Conservation (phyloP, 2,113 vertebrate genomes). For the Natator depressus region DNA sequence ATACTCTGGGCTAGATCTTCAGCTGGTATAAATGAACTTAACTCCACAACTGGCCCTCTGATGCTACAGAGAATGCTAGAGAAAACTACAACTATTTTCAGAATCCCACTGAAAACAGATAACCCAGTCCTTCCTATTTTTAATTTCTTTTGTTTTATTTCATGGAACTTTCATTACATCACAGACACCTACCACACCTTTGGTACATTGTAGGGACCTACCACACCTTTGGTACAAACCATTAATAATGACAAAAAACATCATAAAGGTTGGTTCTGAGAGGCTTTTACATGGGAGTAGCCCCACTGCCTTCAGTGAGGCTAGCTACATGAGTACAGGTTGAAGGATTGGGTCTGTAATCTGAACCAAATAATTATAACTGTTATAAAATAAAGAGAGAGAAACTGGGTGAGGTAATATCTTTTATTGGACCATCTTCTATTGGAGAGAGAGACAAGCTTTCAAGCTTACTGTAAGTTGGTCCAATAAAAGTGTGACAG, state of each 20-base stretch:
- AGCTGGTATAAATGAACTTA: background rate
- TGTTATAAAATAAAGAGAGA: background rate
- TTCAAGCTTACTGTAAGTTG: background rate
- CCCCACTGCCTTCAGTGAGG: background rate
- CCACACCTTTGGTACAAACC: background rate
- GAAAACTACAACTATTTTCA: background rate
- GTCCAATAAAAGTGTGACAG: background rate
- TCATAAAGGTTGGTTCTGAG: too few species aligned
- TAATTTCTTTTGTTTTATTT: background rate
- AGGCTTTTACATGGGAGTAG: background rate
- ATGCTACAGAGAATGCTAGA: background rate
- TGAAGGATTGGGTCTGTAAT: background rate
- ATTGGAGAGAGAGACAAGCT: background rate
- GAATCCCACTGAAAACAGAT: background rate
- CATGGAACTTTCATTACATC: background rate
- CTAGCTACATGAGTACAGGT: background rate
- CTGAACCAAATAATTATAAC: background rate
- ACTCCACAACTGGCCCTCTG: background rate
- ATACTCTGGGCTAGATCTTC: background rate
- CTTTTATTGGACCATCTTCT: background rate
- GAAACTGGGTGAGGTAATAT: background rate
- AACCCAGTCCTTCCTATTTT: too few species aligned
- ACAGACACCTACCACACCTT: background rate
- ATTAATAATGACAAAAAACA: background rate
- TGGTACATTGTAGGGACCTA: too few species aligned